Conservation (phyloP, 2,888 invertebrate species). For the Erebia epiphron region DNA sequence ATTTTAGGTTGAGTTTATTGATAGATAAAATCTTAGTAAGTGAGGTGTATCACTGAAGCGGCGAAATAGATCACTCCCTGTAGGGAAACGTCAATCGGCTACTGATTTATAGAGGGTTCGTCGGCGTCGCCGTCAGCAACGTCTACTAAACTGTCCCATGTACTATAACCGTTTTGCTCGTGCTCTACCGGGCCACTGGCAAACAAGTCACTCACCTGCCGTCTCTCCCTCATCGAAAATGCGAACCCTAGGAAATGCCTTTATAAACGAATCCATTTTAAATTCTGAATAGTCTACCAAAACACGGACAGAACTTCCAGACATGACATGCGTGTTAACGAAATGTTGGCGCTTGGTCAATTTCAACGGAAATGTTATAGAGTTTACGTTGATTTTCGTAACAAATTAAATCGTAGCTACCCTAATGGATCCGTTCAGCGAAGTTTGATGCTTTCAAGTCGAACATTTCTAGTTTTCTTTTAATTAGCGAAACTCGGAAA, state of each 20-base stretch:
- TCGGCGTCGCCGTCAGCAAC: conserved; percentile 54
- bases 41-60: conserved; percentile 74
- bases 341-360: conserved; percentile 73
- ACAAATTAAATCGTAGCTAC: conserved; percentile 56
- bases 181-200: conserved; percentile 67
- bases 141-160: conserved; percentile 72
- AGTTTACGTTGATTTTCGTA: conserved; percentile 56
- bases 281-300: conserved; percentile 76
- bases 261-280: conserved; percentile 80
- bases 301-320: conserved; percentile 74
- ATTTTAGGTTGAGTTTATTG: conserved; percentile 1
- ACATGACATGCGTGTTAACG: conserved; percentile 79
- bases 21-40: conserved; percentile 69
- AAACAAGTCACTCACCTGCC: conserved; percentile 82
- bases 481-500: conserved; percentile 52
- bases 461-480: conserved; percentile 49
- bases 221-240: conserved; percentile 76
- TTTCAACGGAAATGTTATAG: conserved; percentile 62
- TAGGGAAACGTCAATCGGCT: conserved; percentile 80
- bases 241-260: conserved; percentile 75
- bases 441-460: conserved; percentile 39
- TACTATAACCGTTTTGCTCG: conserved; percentile 64
- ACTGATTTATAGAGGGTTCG: conserved; percentile 79
- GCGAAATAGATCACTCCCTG: conserved; percentile 81
- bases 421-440: conserved; percentile 47